Conservation (phyloP, 2,113 vertebrate genomes). For the Phrynosoma blainvillii region DNA sequence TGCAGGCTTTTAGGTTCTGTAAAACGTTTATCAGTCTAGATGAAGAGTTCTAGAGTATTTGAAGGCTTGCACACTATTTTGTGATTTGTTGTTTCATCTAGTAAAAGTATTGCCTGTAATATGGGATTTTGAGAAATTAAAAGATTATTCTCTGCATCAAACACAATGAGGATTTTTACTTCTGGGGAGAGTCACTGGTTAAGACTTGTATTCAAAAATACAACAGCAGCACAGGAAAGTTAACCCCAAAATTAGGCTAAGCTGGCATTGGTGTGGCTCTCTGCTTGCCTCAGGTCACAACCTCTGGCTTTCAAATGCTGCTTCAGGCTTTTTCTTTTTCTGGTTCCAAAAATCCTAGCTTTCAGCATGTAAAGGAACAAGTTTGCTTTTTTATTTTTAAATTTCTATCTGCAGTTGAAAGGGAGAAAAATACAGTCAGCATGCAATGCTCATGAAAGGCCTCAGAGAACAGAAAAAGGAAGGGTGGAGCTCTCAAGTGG, state of each 20-base stretch:
- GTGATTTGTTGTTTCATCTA: background rate
- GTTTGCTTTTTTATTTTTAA: background rate
- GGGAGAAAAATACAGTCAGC: no score
- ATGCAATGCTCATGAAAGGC: background rate
- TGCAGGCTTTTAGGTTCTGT: background rate
- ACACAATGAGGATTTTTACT: background rate
- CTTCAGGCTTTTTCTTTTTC: background rate
- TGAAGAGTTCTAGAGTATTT: background rate
- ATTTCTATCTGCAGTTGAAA: background rate
- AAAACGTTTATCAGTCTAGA: background rate
- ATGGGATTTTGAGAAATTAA: background rate
- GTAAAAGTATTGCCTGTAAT: background rate
- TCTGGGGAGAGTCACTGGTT: background rate
- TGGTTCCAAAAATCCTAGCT: background rate
- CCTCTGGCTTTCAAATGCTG: background rate
- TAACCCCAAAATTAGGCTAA: background rate
- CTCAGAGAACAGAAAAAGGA: constrained; percentile 9
- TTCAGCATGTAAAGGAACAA: background rate
- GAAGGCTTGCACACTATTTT: background rate
- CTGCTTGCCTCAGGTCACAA: background rate
- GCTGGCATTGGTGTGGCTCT: background rate
- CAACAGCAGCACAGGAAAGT: background rate
- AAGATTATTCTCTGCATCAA: background rate
- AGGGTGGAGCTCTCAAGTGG: background rate
- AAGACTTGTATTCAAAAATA: background rate